A percentile compares a stretch with the other conserved stretches of the same genome.
phyloP scores from a whole-genome alignment of 1,140 invertebrate genomes.

The Sipha flava region DNA sequence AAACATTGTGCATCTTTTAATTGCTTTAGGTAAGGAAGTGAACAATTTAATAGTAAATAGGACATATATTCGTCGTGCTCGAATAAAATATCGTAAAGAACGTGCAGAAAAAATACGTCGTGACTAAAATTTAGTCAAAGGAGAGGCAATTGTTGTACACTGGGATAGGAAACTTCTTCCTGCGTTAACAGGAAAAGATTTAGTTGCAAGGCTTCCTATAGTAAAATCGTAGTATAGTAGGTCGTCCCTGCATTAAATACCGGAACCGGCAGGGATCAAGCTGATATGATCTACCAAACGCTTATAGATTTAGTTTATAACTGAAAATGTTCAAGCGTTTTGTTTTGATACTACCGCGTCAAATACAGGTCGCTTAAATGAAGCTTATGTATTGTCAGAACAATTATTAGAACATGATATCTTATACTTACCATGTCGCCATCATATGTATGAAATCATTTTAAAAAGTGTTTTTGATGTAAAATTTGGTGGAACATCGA shows the following conservation, averaged over 20 bases:
- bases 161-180: slow-evolving; percentile 37
- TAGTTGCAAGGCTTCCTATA: background rate
- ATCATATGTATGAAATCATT: slow-evolving; percentile 34
- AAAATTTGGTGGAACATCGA: slow-evolving; percentile 20
- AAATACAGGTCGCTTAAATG: slow-evolving; percentile 41
- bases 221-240: background rate
- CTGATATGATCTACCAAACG: background rate
- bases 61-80: slow-evolving; percentile 33
- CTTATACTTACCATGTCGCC: slow-evolving; percentile 33
- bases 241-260: background rate
- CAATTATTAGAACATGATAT: slow-evolving; percentile 25
- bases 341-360: slow-evolving; percentile 42
- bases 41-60: slow-evolving; percentile 33
- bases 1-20: slow-evolving; percentile 34
- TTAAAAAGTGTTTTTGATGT: slow-evolving; percentile 31
- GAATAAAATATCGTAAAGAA: slow-evolving; percentile 33
- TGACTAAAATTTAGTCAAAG: background rate
- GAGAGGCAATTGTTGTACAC: slow-evolving; percentile 26
- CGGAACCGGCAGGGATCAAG: background rate
- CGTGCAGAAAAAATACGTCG: background rate
- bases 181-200: slow-evolving; percentile 10
- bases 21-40: slow-evolving; percentile 25
- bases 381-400: slow-evolving; percentile 34
- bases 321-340: slow-evolving; percentile 23
- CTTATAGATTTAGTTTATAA: background rate